Conservation (phyloP, 2,797 vertebrate species). For the Galago senegalensis region DNA sequence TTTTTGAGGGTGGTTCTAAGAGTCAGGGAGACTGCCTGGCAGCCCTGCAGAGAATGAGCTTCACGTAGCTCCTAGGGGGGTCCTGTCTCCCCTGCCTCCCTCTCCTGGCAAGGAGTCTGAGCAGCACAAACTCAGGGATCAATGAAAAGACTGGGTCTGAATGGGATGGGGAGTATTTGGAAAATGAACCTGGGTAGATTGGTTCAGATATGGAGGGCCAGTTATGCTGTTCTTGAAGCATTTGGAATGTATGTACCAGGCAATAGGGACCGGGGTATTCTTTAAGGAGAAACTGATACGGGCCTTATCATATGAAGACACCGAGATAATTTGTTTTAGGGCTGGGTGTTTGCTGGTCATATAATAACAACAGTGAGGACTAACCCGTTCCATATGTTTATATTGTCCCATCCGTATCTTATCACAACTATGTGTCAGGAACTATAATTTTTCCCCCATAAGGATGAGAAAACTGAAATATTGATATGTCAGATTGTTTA, state of each 20-base stretch:
- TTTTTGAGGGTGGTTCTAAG: background rate
- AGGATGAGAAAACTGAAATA: background rate
- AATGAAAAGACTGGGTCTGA: background rate
- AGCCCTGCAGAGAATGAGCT: background rate
- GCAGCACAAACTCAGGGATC: background rate
- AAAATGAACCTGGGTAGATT: background rate
- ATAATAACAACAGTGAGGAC: background rate
- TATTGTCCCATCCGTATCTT: background rate
- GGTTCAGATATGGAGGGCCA: background rate
- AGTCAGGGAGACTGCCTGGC: background rate
- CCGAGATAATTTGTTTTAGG: background rate
- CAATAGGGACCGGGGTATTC: background rate
- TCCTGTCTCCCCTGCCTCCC: background rate
- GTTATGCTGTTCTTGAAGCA: background rate
- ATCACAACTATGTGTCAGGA: background rate
- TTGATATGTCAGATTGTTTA: background rate
- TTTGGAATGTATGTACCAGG: background rate
- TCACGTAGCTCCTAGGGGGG: background rate
- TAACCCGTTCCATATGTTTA: background rate
- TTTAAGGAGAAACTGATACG: background rate
- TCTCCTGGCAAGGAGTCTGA: background rate
- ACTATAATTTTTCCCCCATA: background rate
- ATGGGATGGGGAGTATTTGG: background rate
- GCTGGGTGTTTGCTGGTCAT: background rate
- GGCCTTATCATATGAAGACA: background rate